Percentiles rank a stretch among this genome's conserved stretches.
phyloP scores from a whole-genome alignment of 2,797 vertebrate genomes.

The Parotocinclus haroldoi region DNA sequence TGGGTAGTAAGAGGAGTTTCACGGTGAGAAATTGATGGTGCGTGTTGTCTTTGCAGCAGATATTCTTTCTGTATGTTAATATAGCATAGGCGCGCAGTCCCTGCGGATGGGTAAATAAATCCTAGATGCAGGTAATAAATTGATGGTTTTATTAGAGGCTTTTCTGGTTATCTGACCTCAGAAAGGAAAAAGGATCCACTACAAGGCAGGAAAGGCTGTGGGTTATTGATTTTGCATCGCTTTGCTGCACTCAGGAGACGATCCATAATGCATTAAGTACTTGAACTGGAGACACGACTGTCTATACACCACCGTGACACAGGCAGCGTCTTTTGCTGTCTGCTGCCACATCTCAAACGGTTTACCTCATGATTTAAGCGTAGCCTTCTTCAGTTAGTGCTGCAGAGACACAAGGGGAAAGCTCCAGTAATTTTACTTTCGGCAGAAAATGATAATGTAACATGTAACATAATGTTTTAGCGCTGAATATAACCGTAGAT shows the following conservation, averaged over 20 bases:
- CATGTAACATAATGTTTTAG: no score
- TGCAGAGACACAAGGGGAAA: no score
- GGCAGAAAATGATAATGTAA: no score
- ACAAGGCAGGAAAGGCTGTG: slow-evolving; percentile 6
- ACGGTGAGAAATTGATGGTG: not conserved
- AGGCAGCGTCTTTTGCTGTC: not conserved
- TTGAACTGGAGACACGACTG: slow-evolving; percentile 12
- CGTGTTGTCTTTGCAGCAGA: not conserved
- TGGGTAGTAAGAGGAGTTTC: not conserved
- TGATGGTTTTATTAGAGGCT: slow-evolving; percentile 35
- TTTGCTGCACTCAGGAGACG: slow-evolving; percentile 3
- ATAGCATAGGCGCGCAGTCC: not conserved
- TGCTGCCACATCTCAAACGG: not conserved
- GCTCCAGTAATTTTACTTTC: no score
- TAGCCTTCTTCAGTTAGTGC: no score
- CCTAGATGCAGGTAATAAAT: slow-evolving; percentile 22
- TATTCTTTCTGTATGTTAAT: slow-evolving; percentile 18
- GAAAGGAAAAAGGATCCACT: slow-evolving; percentile 17
- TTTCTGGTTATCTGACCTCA: slow-evolving; percentile 13
- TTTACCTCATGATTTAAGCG: no score
- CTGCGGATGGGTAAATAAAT: slow-evolving; percentile 19
- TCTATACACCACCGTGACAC: not conserved
- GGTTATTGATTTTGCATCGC: slow-evolving; percentile 15
- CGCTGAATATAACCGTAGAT: no score
- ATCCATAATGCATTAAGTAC: slow-evolving; percentile 34